Conservation (phyloP, 2,888 invertebrate species). For the Ornithoptera priamus region DNA sequence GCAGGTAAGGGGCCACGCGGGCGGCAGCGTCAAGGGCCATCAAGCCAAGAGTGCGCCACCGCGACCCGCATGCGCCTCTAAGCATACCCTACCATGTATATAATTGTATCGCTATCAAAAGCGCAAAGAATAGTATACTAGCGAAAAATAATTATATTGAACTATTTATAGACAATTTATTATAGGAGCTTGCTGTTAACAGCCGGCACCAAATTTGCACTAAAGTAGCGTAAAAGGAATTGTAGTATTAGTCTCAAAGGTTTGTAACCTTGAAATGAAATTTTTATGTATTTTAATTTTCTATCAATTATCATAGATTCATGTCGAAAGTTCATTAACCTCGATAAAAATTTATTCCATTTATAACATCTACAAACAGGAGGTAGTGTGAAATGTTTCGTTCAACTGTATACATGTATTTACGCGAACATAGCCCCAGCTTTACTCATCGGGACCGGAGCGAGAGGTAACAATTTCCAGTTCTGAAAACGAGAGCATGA, state of each 20-base stretch:
- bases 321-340: not conserved
- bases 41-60: slow-evolving; percentile 59
- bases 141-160: not conserved
- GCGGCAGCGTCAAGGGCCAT: slow-evolving; percentile 65
- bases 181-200: not conserved
- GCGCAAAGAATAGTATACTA: slow-evolving; percentile 47
- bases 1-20: slow-evolving; percentile 51
- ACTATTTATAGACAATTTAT: not conserved
- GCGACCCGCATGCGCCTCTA: slow-evolving; percentile 62
- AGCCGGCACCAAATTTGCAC: not conserved
- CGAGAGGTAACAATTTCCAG: slow-evolving; percentile 57
- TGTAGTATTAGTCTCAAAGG: not conserved
- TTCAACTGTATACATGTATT: slow-evolving; percentile 44
- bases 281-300: not conserved
- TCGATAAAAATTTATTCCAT: too few relatives aligned
- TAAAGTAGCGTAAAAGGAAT: not conserved
- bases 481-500: slow-evolving; percentile 52
- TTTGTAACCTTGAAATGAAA: not conserved
- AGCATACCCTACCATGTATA: slow-evolving; percentile 58
- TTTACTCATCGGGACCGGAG: slow-evolving; percentile 39
- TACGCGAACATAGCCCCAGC: slow-evolving; percentile 40
- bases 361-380: too few relatives aligned
- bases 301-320: not conserved
- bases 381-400: slow-evolving; percentile 40
- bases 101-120: slow-evolving; percentile 57